phyloP scores from a whole-genome alignment of 23 tunicate genomes.

The Trididemnum clinides region DNA sequence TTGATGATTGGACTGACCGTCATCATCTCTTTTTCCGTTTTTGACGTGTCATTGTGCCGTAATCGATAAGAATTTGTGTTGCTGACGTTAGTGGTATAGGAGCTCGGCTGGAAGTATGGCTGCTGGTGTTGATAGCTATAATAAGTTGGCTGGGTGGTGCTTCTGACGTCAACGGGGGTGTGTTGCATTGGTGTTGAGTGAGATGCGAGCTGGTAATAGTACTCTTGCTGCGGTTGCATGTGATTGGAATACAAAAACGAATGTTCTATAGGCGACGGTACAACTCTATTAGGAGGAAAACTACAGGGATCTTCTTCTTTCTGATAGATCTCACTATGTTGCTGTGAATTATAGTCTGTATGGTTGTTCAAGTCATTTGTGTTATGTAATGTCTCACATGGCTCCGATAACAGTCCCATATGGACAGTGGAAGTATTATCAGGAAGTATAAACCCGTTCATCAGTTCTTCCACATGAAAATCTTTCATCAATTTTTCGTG shows the following conservation, averaged over 20 bases:
- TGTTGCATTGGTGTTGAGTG: background rate
- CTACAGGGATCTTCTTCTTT: too few relatives aligned
- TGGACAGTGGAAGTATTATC: too few relatives aligned
- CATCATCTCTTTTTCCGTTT: background rate
- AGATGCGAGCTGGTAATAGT: background rate
- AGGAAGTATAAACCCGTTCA: too few relatives aligned
- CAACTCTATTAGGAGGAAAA: background rate
- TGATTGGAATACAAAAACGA: background rate
- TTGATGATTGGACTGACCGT: slow-evolving; percentile 74
- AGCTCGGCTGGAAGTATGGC: background rate
- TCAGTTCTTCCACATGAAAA: too few relatives aligned
- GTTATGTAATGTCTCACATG: too few relatives aligned
- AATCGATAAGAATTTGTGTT: background rate
- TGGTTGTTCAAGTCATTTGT: too few relatives aligned
- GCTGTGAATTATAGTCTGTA: too few relatives aligned
- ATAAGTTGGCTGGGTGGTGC: background rate
- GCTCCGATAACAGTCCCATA: too few relatives aligned
- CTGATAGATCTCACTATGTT: too few relatives aligned
- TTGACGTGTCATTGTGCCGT: background rate
- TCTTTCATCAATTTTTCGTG: too few relatives aligned
- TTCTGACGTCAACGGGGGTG: background rate
- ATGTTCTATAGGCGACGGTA: background rate
- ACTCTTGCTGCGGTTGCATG: background rate
- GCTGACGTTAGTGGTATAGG: background rate
- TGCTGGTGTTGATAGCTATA: background rate